Conservation (phyloP, 2,113 vertebrate species). For the Rhipidura dahli region DNA sequence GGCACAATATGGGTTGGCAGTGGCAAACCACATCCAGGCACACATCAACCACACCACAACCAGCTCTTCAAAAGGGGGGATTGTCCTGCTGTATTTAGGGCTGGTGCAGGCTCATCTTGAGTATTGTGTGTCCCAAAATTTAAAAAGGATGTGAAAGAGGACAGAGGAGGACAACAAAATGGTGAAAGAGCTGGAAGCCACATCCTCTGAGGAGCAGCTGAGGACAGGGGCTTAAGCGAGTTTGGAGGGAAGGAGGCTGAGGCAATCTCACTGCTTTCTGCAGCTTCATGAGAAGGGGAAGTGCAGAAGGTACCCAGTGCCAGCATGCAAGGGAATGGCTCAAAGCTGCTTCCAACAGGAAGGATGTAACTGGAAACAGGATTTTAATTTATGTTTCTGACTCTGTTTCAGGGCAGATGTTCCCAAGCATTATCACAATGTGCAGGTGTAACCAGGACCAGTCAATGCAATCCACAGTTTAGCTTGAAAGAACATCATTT, state of each 20-base stretch:
- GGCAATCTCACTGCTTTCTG: no score
- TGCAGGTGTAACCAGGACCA: neutral
- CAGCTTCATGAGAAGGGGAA: neutral
- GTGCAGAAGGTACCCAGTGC: neutral
- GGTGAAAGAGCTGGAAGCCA: neutral
- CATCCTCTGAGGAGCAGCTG: neutral
- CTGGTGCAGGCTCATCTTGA: neutral
- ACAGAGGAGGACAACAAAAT: neutral
- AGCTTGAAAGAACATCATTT: neutral
- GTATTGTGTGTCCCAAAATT: neutral
- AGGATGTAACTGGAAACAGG: neutral
- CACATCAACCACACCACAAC: neutral
- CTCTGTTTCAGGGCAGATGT: neutral
- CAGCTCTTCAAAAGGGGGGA: neutral
- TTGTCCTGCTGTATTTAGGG: neutral
- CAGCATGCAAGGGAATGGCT: neutral
- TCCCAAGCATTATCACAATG: neutral
- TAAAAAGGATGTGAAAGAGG: neutral
- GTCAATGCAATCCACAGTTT: neutral
- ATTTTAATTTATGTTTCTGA: neutral
- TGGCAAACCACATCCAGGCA: neutral
- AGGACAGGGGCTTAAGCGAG: neutral
- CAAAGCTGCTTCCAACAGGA: neutral
- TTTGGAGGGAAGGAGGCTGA: neutral
- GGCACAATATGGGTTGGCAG: neutral